Evolutionary conservation across 2,113 vertebrate genomes (phyloP).

Genomic region (Chlorocebus sabaeus): DNA sequence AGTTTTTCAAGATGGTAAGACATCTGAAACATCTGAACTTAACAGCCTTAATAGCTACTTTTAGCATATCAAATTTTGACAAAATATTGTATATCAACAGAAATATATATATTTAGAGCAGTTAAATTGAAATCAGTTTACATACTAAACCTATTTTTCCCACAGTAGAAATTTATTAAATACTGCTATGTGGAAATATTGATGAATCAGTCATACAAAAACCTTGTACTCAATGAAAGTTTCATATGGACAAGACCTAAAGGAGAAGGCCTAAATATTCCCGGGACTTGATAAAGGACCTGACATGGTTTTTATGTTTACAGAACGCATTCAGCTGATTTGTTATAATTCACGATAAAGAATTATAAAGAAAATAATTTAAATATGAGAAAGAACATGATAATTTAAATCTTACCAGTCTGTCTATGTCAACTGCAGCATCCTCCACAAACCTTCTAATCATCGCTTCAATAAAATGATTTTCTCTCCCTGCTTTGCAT

Average conservation of each 20-base stretch:
- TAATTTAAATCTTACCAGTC: background rate
- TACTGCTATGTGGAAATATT: background rate
- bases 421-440: background rate
- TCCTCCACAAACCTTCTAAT: background rate
- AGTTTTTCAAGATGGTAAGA: background rate
- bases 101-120: background rate
- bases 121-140: background rate
- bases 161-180: background rate
- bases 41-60: background rate
- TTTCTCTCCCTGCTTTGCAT: background rate
- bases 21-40: background rate
- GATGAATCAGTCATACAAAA: background rate
- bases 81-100: background rate
- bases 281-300: background rate
- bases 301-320: background rate
- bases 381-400: background rate
- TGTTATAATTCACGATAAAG: background rate
- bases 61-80: background rate
- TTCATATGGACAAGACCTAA: background rate
- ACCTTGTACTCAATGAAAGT: background rate
- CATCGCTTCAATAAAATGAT: background rate
- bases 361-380: no score
- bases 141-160: background rate
- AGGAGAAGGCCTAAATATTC: background rate
- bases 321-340: background rate